A percentile compares a stretch with the other conserved stretches of the same genome.
Conservation (phyloP, 1,140 invertebrate species). For the Drosophila miranda region DNA sequence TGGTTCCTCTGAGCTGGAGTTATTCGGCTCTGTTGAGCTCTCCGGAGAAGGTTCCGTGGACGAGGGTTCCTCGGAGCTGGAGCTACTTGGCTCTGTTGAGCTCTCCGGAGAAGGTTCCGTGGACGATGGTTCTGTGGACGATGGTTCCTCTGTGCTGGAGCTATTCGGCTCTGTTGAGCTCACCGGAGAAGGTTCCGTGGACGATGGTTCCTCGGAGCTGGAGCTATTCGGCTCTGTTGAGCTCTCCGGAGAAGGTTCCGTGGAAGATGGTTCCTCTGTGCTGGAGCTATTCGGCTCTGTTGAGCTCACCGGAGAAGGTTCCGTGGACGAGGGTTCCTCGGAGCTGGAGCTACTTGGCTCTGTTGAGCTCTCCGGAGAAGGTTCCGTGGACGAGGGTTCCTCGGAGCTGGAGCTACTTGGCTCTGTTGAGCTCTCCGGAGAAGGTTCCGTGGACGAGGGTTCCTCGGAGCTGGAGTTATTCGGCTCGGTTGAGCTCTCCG, state of each 20-base stretch:
- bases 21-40: not conserved
- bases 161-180: constrained; percentile 6
- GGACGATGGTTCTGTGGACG: not conserved
- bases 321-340: not conserved
- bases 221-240: too few relatives aligned
- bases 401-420: not conserved
- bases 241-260: not conserved
- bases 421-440: not conserved
- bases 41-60: not conserved
- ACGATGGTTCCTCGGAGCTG: not conserved
- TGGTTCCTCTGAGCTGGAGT: too few relatives aligned
- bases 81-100: not conserved
- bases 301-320: not conserved
- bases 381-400: not conserved
- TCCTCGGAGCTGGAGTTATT: not conserved
- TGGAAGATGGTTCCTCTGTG: not conserved
- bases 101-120: not conserved
- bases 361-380: not conserved
- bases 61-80: not conserved
- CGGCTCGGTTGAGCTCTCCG: not conserved
- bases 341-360: too few relatives aligned
- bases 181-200: not conserved
- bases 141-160: not conserved
- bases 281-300: not conserved
- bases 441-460: not conserved